Conservation (phyloP, 2,113 vertebrate genomes). For the Eclectus roratus region DNA sequence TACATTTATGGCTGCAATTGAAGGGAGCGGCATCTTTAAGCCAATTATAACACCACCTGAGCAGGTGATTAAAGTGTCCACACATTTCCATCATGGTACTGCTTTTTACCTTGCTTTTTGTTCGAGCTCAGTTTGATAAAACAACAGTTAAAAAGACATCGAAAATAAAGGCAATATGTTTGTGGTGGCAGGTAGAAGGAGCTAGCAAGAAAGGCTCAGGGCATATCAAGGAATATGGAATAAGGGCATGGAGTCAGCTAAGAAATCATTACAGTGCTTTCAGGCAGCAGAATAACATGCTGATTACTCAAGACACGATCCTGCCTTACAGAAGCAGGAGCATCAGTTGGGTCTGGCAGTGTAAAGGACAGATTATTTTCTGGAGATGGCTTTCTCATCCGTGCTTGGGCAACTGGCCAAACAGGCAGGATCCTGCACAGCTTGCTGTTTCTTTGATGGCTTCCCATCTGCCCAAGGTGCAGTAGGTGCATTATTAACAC, state of each 20-base stretch:
- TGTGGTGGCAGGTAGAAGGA: background rate
- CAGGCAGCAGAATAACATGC: background rate
- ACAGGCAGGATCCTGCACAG: background rate
- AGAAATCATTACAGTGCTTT: background rate
- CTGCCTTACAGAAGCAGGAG: background rate
- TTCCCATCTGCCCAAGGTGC: background rate
- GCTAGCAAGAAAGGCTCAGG: background rate
- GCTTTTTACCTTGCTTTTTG: background rate
- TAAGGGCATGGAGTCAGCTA: background rate
- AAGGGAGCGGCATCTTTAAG: constrained; percentile 7
- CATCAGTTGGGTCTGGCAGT: background rate
- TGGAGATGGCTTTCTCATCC: background rate
- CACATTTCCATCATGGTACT: background rate
- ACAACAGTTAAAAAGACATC: background rate
- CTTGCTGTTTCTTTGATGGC: background rate
- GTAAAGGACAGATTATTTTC: background rate
- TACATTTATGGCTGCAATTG: background rate
- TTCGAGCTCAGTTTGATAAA: background rate
- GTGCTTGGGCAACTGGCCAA: background rate
- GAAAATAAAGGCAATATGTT: background rate
- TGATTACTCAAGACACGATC: background rate
- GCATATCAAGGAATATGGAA: background rate
- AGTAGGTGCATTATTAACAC: background rate
- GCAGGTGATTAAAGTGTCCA: background rate
- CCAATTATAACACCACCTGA: background rate